Conservation (phyloP, 2,888 invertebrate species). For the Alloplasta piceator region DNA sequence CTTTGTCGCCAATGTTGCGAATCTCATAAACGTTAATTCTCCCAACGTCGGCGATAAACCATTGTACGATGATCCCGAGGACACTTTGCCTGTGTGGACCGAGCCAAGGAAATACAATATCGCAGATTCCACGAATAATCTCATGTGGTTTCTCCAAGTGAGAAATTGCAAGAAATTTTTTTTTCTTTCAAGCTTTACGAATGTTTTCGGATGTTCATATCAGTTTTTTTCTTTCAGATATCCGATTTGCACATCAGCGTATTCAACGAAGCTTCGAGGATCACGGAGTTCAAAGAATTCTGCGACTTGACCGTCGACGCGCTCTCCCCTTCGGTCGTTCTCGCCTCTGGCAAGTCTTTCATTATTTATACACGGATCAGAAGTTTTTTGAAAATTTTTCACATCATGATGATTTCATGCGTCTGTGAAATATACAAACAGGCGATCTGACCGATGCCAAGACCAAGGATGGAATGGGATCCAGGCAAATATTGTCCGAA, state of each 20-base stretch:
- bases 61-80: constrained; percentile 55
- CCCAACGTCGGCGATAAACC: constrained; percentile 70
- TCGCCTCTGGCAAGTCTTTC: constrained; percentile 89
- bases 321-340: constrained; percentile 90
- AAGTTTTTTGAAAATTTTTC: too few species aligned
- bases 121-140: constrained; percentile 85
- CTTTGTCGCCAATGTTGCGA: constrained; percentile 88
- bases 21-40: constrained; percentile 87
- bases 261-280: constrained; percentile 90
- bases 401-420: background rate
- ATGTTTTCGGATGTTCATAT: background rate
- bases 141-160: constrained; percentile 93
- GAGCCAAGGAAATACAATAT: constrained; percentile 81
- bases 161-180: constrained; percentile 59
- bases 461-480: constrained; percentile 90
- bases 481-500: constrained; percentile 91
- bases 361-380: too few species aligned
- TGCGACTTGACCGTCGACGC: constrained; percentile 89
- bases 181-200: background rate
- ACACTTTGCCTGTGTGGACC: constrained; percentile 63
- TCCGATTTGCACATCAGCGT: constrained; percentile 95
- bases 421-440: constrained; percentile 68
- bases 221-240: constrained; percentile 85
- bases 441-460: constrained; percentile 95
- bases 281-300: constrained; percentile 91